phyloP scores from a whole-genome alignment of 2,888 invertebrate species.

The Herminia tarsipennalis region DNA sequence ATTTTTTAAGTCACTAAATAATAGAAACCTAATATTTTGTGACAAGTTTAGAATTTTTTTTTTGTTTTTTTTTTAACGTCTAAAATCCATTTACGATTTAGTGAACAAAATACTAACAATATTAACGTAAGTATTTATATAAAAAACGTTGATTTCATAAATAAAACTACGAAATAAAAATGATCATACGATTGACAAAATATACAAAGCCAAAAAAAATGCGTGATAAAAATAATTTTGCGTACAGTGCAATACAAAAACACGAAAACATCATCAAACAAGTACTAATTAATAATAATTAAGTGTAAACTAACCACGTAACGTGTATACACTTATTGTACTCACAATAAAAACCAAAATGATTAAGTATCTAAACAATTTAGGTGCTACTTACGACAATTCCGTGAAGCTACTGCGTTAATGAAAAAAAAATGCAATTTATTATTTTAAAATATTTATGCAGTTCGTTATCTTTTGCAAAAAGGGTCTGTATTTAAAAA shows the following conservation, averaged over 20 bases:
- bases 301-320: constrained; percentile 62
- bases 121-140: too few relatives aligned
- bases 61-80: too few relatives aligned
- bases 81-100: too few relatives aligned
- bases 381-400: constrained; percentile 18
- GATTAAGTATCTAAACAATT: constrained; percentile 28
- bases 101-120: too few relatives aligned
- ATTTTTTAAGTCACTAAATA: too few relatives aligned
- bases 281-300: constrained; percentile 45
- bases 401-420: constrained; percentile 23
- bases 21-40: too few relatives aligned
- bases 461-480: too few relatives aligned
- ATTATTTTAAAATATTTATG: background rate
- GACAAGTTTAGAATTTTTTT: too few relatives aligned
- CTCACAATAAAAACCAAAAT: constrained; percentile 56
- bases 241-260: constrained; percentile 31
- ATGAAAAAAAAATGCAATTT: constrained; percentile 16
- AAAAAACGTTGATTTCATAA: background rate
- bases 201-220: constrained; percentile 53
- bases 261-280: constrained; percentile 46
- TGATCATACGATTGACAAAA: background rate
- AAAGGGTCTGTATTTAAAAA: too few relatives aligned
- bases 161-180: constrained; percentile 3
- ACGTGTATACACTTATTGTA: constrained; percentile 66
- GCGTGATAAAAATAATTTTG: constrained; percentile 24